phyloP scores from a whole-genome alignment of 2,888 invertebrate species.

The Neoascia interrupta region DNA sequence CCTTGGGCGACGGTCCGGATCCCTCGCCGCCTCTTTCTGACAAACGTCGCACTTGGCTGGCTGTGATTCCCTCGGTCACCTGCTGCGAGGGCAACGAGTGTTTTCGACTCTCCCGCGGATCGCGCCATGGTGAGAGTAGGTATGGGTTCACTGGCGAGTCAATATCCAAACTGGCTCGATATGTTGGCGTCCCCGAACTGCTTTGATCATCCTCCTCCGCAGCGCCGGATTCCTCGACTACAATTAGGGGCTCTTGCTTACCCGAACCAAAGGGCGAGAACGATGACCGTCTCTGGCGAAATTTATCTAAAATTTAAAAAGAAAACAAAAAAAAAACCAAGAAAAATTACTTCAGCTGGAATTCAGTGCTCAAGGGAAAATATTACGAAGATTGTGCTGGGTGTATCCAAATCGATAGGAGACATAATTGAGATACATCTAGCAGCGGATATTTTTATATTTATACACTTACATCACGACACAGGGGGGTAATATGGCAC shows the following conservation, averaged over 20 bases:
- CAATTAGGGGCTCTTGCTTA: constrained; percentile 88
- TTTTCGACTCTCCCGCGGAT: constrained; percentile 87
- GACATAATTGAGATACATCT: too few species aligned
- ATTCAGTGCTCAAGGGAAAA: too few species aligned
- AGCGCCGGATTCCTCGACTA: constrained; percentile 88
- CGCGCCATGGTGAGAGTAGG: constrained; percentile 90
- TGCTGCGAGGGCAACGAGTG: constrained; percentile 92
- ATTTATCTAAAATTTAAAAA: constrained; percentile 73
- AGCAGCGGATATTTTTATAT: too few species aligned
- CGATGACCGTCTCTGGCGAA: constrained; percentile 85
- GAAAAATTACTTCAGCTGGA: too few species aligned
- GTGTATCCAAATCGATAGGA: too few species aligned
- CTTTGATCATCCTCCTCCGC: constrained; percentile 84
- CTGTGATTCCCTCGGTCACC: constrained; percentile 91
- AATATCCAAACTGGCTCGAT: constrained; percentile 85
- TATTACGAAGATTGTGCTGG: too few species aligned
- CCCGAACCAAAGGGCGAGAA: constrained; percentile 82
- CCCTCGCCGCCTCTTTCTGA: constrained; percentile 90
- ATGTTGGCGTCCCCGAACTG: constrained; percentile 80
- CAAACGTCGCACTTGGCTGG: constrained; percentile 90
- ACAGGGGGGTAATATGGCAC: too few species aligned
- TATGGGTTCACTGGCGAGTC: constrained; percentile 91
- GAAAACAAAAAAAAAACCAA: not conserved
- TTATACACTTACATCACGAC: too few species aligned
- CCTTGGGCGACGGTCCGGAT: constrained; percentile 87